Conservation (phyloP, 2,888 invertebrate species). For the Cephus rjabovi region DNA sequence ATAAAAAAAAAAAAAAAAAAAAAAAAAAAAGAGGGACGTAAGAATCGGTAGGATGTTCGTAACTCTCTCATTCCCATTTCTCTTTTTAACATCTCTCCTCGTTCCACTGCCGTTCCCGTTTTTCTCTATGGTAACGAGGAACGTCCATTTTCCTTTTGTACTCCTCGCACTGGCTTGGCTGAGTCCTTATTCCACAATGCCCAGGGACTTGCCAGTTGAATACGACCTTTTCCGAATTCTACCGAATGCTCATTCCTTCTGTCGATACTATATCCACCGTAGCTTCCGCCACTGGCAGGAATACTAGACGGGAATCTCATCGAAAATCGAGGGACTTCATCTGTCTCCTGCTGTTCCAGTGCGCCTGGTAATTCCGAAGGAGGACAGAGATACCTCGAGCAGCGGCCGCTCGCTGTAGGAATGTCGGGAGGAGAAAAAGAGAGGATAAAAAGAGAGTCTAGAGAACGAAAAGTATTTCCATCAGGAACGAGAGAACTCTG, state of each 20-base stretch:
- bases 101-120: not conserved
- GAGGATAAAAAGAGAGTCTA: slow-evolving; percentile 30
- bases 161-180: too few relatives aligned
- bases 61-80: not conserved
- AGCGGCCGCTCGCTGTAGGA: not conserved
- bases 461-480: slow-evolving; percentile 7
- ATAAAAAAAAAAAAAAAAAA: not conserved
- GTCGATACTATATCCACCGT: too few relatives aligned
- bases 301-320: not conserved
- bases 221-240: too few relatives aligned
- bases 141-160: not conserved
- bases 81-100: not conserved
- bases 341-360: not conserved
- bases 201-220: too few relatives aligned
- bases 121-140: slow-evolving; percentile 1
- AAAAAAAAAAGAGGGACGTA: not conserved
- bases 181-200: too few relatives aligned
- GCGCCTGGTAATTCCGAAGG: not conserved
- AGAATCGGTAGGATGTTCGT: not conserved
- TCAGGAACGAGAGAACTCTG: not conserved
- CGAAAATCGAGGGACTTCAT: slow-evolving; percentile 20
- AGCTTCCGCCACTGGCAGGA: too few relatives aligned
- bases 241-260: too few relatives aligned
- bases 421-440: slow-evolving; percentile 24
- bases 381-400: too few relatives aligned